Percentiles rank a stretch among this genome's conserved stretches.
Conservation (phyloP, 2,888 invertebrate species). For the Diaprepes abbreviatus region DNA sequence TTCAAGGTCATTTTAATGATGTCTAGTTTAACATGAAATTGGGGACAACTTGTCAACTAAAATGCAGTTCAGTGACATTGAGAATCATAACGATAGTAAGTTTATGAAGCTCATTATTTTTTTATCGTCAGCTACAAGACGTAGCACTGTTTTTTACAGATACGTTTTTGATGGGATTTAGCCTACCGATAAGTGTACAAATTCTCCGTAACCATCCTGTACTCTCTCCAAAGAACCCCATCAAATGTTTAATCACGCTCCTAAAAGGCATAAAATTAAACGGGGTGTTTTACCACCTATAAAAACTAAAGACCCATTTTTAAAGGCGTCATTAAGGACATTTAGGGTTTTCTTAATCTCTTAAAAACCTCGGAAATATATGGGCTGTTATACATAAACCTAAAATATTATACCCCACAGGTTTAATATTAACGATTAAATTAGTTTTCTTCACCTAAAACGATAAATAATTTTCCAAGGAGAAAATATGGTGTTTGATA, state of each 20-base stretch:
- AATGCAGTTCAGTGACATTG: too few species aligned
- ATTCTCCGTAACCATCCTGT: too few species aligned
- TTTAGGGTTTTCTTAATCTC: neutral
- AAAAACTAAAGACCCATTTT: constrained; percentile 17
- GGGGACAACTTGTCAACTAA: too few species aligned
- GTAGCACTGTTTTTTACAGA: too few species aligned
- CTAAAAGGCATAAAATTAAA: constrained; percentile 16
- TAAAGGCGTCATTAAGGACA: constrained; percentile 2
- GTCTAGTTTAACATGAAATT: too few species aligned
- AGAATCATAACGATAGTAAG: too few species aligned
- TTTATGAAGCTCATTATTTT: too few species aligned
- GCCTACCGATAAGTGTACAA: too few species aligned
- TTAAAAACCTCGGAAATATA: neutral
- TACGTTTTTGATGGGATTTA: too few species aligned
- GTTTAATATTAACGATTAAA: neutral
- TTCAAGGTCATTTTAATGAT: too few species aligned
- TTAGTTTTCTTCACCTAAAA: neutral
- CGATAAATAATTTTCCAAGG: neutral
- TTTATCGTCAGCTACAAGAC: too few species aligned
- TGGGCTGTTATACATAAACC: neutral
- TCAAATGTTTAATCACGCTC: neutral
- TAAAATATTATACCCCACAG: neutral
- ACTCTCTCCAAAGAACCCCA: neutral
- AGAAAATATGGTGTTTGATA: too few species aligned
- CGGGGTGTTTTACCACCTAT: constrained; percentile 11